Conservation (phyloP, 2,888 invertebrate species). For the Eilema griseolum region DNA sequence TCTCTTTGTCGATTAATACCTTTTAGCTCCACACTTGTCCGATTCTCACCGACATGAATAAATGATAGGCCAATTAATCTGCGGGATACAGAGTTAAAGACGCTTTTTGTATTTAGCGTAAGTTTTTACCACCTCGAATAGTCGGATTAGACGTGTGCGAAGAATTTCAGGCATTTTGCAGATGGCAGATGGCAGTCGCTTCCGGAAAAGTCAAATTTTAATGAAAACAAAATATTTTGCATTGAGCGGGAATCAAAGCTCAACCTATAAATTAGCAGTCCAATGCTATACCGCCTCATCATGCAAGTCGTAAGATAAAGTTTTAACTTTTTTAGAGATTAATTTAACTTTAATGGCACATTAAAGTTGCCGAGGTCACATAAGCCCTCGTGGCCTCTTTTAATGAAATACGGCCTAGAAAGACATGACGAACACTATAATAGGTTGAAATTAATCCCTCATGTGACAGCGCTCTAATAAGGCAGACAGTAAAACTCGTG, state of each 20-base stretch:
- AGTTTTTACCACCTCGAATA: background rate
- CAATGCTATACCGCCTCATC: background rate
- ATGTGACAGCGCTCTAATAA: conserved; percentile 19
- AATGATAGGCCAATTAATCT: conserved; percentile 42
- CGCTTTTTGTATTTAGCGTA: conserved; percentile 14
- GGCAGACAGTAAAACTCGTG: conserved; percentile 24
- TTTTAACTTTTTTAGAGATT: background rate
- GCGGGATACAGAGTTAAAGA: conserved; percentile 27
- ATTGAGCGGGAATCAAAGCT: background rate
- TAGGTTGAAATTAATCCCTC: conserved; percentile 13
- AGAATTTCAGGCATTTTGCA: too few relatives aligned
- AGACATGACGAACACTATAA: background rate
- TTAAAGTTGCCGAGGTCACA: background rate
- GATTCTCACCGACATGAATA: conserved; percentile 37
- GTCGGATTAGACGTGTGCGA: background rate
- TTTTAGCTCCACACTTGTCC: conserved; percentile 28
- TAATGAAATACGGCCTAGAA: conserved; percentile 3
- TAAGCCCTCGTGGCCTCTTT: background rate
- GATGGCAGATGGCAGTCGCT: too few relatives aligned
- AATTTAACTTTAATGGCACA: background rate
- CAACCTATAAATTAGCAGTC: background rate
- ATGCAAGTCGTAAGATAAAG: background rate
- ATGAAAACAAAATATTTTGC: background rate
- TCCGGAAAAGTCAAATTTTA: too few relatives aligned
- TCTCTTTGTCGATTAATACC: conserved; percentile 9